Evolutionary conservation across 2,113 vertebrate species (phyloP).

Genomic region (Rattus rattus): DNA sequence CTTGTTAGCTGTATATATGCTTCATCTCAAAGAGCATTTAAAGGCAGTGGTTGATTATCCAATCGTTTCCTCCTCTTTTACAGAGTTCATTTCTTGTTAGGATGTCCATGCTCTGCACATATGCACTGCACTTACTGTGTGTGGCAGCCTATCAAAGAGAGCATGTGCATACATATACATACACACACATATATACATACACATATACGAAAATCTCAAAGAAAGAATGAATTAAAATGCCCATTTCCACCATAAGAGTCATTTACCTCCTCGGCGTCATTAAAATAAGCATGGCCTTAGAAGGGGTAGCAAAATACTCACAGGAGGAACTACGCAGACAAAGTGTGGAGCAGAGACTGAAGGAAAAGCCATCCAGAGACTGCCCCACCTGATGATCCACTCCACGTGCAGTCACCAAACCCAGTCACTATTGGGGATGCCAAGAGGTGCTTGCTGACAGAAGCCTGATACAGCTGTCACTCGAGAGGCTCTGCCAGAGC

Average conservation of each 20-base stretch:
- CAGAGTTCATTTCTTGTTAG: neutral
- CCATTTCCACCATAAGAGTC: neutral
- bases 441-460: too few relatives aligned
- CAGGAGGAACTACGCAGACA: too few relatives aligned
- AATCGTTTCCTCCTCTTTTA: neutral
- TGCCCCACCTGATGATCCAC: too few relatives aligned
- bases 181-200: too few relatives aligned
- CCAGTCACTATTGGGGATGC: too few relatives aligned
- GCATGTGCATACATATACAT: too few relatives aligned
- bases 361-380: too few relatives aligned
- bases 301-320: too few relatives aligned
- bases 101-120: neutral
- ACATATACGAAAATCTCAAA: neutral
- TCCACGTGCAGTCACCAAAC: too few relatives aligned
- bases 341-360: too few relatives aligned
- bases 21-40: neutral
- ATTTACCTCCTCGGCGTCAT: neutral
- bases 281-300: neutral
- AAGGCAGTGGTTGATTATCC: neutral
- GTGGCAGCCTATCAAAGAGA: neutral
- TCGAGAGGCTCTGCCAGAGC: too few relatives aligned
- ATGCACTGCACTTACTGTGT: neutral
- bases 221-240: neutral
- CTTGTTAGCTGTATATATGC: neutral
- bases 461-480: too few relatives aligned